Evolutionary conservation across 1,140 invertebrate species (phyloP).

Genomic region (Orius laevigatus): DNA sequence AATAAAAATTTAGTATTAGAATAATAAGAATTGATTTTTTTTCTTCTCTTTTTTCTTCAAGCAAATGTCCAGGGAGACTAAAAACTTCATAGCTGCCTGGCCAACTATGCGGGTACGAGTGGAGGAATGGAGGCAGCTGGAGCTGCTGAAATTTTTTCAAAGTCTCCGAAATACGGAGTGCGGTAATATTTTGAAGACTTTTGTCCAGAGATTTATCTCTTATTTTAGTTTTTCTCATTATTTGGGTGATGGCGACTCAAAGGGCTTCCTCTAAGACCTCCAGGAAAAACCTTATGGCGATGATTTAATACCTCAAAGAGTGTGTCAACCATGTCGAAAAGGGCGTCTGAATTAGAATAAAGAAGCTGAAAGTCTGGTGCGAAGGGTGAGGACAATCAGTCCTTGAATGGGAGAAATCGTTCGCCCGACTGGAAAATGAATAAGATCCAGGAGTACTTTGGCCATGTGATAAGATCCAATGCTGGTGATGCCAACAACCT

Average conservation of each 20-base stretch:
- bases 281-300: conserved; percentile 16
- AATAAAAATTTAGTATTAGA: no score
- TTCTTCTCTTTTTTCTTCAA: no score
- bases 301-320: conserved; percentile 20
- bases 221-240: conserved; percentile 16
- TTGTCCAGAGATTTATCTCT: no score
- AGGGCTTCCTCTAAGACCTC: conserved; percentile 7
- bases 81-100: conserved; percentile 9
- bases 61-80: conserved; percentile 1
- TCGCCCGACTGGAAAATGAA: no score
- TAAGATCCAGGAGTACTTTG: no score
- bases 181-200: no score
- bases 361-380: not conserved
- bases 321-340: conserved; percentile 22
- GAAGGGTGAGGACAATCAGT: no score
- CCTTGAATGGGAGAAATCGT: no score
- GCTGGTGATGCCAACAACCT: no score
- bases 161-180: conserved; percentile 1
- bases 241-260: conserved; percentile 20
- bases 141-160: conserved; percentile 16
- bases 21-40: no score
- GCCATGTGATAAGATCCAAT: no score
- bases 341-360: conserved; percentile 20
- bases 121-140: conserved; percentile 18
- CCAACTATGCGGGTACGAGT: conserved; percentile 17